Conservation (phyloP, 2,888 invertebrate species). For the Calameuta pallipes region DNA sequence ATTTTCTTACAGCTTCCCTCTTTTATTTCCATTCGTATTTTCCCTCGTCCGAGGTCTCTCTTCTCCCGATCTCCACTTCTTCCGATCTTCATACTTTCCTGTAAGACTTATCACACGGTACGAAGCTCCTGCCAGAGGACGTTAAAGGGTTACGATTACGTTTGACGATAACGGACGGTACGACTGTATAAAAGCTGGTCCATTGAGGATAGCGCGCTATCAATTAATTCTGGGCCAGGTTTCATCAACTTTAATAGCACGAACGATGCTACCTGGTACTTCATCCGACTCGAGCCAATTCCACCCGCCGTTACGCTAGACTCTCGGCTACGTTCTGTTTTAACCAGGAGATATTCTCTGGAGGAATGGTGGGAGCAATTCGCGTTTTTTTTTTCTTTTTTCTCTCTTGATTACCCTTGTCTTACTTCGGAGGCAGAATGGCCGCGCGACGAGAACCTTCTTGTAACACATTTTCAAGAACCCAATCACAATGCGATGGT, state of each 20-base stretch:
- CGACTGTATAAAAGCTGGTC: neutral
- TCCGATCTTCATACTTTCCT: neutral
- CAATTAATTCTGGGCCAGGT: neutral
- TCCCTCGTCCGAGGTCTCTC: neutral
- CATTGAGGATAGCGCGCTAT: neutral
- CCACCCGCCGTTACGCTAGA: neutral
- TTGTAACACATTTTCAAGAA: conserved; percentile 52
- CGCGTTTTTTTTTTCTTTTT: conserved; percentile 15
- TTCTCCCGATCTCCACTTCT: neutral
- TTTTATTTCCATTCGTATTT: neutral
- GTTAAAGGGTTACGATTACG: neutral
- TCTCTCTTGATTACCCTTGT: conserved; percentile 45
- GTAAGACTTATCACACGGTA: neutral
- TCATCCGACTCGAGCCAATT: neutral
- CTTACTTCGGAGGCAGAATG: conserved; percentile 44
- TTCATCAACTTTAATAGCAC: neutral
- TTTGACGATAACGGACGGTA: neutral
- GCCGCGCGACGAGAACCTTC: conserved; percentile 42
- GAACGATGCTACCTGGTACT: neutral
- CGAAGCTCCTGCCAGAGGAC: neutral
- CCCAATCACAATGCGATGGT: conserved; percentile 37
- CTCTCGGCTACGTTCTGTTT: neutral
- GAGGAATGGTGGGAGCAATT: neutral
- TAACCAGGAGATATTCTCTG: neutral
- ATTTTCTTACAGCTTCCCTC: neutral